Conservation (phyloP, 2,113 vertebrate genomes). For the Lepisosteus osseus region DNA sequence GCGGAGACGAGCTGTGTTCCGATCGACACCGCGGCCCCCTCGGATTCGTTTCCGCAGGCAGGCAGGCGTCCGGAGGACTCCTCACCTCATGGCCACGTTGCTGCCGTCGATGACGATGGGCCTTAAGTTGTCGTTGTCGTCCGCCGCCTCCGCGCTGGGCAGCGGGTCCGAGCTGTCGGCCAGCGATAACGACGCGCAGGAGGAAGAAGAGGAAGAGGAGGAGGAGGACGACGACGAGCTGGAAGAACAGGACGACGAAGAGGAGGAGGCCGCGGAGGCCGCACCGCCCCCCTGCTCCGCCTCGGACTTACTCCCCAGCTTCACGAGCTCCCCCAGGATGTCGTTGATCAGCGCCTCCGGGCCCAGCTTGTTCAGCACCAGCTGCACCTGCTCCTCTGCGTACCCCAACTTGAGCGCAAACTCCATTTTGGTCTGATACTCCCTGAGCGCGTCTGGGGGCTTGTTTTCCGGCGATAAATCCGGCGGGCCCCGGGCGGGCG, state of each 20-base stretch:
- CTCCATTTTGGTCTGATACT: conserved; percentile 94
- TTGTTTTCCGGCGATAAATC: conserved; percentile 69
- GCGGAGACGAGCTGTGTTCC: too few relatives aligned
- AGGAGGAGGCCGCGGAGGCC: conserved; percentile 66
- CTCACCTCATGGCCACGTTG: conserved; percentile 97
- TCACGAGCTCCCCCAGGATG: conserved; percentile 94
- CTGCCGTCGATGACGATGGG: conserved; percentile 93
- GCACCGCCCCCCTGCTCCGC: conserved; percentile 65
- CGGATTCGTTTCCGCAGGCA: too few relatives aligned
- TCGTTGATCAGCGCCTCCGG: conserved; percentile 94
- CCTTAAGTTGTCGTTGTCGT: conserved; percentile 89
- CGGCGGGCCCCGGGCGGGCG: conserved; percentile 69
- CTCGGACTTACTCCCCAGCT: conserved; percentile 89
- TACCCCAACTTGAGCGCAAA: conserved; percentile 97
- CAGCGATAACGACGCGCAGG: conserved; percentile 59
- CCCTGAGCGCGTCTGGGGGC: conserved; percentile 63
- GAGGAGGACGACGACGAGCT: conserved; percentile 68
- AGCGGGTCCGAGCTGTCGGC: conserved; percentile 82
- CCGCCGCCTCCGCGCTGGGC: conserved; percentile 64
- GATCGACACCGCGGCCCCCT: too few relatives aligned
- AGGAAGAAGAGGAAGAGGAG: conserved; percentile 62
- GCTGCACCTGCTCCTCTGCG: conserved; percentile 87
- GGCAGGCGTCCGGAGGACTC: neutral
- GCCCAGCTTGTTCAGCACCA: conserved; percentile 91
- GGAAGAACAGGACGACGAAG: conserved; percentile 46